Evolutionary conservation across 1,140 invertebrate species (phyloP).

Genomic region (Cotesia glomerata): DNA sequence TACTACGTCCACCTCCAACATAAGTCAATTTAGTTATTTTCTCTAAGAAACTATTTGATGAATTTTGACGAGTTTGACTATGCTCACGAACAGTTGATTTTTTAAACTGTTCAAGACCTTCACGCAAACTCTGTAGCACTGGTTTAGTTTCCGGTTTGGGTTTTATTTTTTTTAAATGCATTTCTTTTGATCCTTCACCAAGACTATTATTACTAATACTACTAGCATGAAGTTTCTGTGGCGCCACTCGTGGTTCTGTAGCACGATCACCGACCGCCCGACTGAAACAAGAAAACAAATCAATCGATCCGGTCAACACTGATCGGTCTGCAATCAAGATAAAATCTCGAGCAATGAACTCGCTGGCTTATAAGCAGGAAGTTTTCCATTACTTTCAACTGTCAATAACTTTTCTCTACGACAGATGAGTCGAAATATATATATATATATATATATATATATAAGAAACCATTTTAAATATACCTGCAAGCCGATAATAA

Average conservation of each 20-base stretch:
- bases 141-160: slow-evolving; percentile 56
- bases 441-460: background rate
- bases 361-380: background rate
- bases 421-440: background rate
- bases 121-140: slow-evolving; percentile 54
- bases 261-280: slow-evolving; percentile 58
- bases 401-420: background rate
- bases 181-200: slow-evolving; percentile 51
- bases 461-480: slow-evolving; percentile 3
- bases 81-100: slow-evolving; percentile 50
- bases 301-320: slow-evolving; percentile 2
- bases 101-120: slow-evolving; percentile 56
- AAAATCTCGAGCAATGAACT: slow-evolving; percentile 13
- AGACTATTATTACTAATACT: slow-evolving; percentile 3
- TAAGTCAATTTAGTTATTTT: slow-evolving; percentile 56
- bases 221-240: slow-evolving; percentile 47
- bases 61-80: slow-evolving; percentile 49
- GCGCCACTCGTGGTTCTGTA: slow-evolving; percentile 58
- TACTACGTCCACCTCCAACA: slow-evolving; percentile 43
- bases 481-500: slow-evolving; percentile 60
- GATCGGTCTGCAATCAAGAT: background rate
- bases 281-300: slow-evolving; percentile 41
- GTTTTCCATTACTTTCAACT: background rate
- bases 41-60: slow-evolving; percentile 51
- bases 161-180: slow-evolving; percentile 61